phyloP scores from a whole-genome alignment of 2,888 invertebrate species.

The Lycaena phlaeas region DNA sequence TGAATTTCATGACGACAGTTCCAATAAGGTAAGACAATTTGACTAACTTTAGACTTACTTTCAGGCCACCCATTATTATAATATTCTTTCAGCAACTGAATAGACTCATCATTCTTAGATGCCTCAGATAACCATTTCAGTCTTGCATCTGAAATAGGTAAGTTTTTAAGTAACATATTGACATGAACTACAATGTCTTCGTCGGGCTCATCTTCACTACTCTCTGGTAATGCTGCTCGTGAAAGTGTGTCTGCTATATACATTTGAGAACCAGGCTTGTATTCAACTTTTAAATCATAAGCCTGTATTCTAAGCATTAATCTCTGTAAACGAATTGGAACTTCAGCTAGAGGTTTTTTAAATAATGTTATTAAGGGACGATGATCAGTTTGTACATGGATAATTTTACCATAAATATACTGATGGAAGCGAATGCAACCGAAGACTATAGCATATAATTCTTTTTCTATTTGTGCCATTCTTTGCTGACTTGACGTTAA shows the following conservation, averaged over 20 bases:
- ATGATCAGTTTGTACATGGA: slow-evolving; percentile 13
- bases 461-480: slow-evolving; percentile 15
- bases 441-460: slow-evolving; percentile 12
- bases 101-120: not conserved
- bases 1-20: slow-evolving; percentile 13
- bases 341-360: slow-evolving; percentile 17
- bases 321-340: slow-evolving; percentile 10
- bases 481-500: slow-evolving; percentile 11
- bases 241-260: no score
- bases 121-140: slow-evolving; percentile 3
- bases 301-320: slow-evolving; percentile 14
- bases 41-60: slow-evolving; percentile 9
- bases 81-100: not conserved
- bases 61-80: not conserved
- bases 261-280: slow-evolving; percentile 17
- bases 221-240: slow-evolving; percentile 4
- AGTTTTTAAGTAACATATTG: slow-evolving; percentile 7
- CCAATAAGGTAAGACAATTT: slow-evolving; percentile 12
- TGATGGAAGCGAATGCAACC: slow-evolving; percentile 15
- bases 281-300: slow-evolving; percentile 16
- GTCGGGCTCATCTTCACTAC: slow-evolving; percentile 11
- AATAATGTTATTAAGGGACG: slow-evolving; percentile 13
- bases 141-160: slow-evolving; percentile 6
- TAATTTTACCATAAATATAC: slow-evolving; percentile 13
- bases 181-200: no score